A percentile compares a stretch with the other conserved stretches of the same genome.
phyloP scores from a whole-genome alignment of 2,797 vertebrate species.

The Platyrinchus mystaceus region DNA sequence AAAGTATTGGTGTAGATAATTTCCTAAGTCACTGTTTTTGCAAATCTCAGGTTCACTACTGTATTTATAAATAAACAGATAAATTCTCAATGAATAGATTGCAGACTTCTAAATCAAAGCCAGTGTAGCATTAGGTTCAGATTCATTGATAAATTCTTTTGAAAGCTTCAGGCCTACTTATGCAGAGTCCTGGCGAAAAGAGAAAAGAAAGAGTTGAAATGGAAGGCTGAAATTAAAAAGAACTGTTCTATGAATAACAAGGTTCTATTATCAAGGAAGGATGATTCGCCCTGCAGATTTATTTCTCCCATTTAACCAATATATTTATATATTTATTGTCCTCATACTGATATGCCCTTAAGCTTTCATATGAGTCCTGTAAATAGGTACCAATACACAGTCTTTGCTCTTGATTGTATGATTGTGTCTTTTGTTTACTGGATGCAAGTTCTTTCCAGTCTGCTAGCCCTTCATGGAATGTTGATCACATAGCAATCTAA shows the following conservation, averaged over 20 bases:
- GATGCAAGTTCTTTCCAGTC: neutral
- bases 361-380: neutral
- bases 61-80: neutral
- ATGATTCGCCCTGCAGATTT: neutral
- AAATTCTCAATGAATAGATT: neutral
- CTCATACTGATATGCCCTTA: neutral
- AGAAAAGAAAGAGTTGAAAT: neutral
- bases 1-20: conserved; percentile 22
- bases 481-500: neutral
- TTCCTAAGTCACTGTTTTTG: neutral
- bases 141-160: conserved; percentile 4
- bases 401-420: neutral
- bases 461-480: neutral
- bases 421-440: neutral
- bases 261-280: neutral
- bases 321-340: neutral
- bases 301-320: neutral
- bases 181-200: neutral
- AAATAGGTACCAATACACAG: neutral
- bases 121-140: neutral
- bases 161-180: neutral
- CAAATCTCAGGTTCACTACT: neutral
- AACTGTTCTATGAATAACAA: neutral
- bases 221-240: neutral
- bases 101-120: neutral